phyloP scores from a whole-genome alignment of 2,113 vertebrate species.

The Amazona guildingii region DNA sequence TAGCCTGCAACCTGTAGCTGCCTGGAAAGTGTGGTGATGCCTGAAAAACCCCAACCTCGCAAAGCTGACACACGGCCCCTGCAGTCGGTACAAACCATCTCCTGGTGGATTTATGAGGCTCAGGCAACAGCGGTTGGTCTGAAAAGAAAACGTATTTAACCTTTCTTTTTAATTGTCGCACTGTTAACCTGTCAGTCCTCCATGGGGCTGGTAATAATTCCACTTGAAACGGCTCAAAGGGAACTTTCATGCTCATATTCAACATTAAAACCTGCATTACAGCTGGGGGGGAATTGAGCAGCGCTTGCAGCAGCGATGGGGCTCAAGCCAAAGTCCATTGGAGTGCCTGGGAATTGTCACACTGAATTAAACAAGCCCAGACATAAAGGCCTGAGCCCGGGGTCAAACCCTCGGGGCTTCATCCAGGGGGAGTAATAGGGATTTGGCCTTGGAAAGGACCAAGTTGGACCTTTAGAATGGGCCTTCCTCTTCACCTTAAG shows the following conservation, averaged over 20 bases:
- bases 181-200: constrained; percentile 66
- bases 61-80: constrained; percentile 42
- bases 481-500: background rate
- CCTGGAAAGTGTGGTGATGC: constrained; percentile 22
- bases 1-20: constrained; percentile 35
- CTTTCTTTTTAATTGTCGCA: constrained; percentile 66
- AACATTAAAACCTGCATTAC: constrained; percentile 16
- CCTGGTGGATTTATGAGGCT: constrained; percentile 61
- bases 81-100: constrained; percentile 35
- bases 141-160: constrained; percentile 69
- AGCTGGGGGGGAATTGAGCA: background rate
- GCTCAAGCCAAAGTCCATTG: background rate
- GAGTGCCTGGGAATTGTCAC: constrained; percentile 5
- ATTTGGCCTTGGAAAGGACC: background rate
- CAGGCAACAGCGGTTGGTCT: constrained; percentile 64
- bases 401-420: background rate
- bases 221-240: constrained; percentile 29
- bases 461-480: background rate
- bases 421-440: background rate
- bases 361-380: background rate
- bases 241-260: constrained; percentile 53
- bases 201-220: constrained; percentile 54
- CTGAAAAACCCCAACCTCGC: constrained; percentile 21
- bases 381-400: background rate
- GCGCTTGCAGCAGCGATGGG: background rate